Base-by-base conservation (phyloP, 1,140 invertebrate genomes). In the Habropoda laboriosa region DNA sequence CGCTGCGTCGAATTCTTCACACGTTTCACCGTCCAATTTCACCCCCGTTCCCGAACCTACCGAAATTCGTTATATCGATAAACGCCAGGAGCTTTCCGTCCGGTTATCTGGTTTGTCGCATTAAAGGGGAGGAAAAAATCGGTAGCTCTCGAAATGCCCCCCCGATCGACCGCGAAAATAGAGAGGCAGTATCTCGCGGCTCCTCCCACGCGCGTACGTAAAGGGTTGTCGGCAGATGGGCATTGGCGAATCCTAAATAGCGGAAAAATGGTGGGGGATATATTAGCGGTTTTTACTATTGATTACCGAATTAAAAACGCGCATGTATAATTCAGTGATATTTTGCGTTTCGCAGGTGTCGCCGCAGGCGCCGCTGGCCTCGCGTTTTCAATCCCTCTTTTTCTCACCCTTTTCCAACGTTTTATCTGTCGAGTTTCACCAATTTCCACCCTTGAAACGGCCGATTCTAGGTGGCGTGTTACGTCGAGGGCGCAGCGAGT, bases 241-340 rank as follows among this genome's bases (percentile, higher is more conserved):
- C 79, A 86, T 80, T 80, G 87, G 77, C 49, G 81, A 74, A 80
- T 72, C 70, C 55, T 60, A 78, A 80, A 79, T 74, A 73, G 80
- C 68, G 77, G 80, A 82, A 82, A 79, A 82, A 75, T 72, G 77
- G 77, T 79, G 86, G 88, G n/a, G 86, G 81, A 78, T 79, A 83
- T 79, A 83, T 83, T 85, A 89, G 82, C 80, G 87, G 86, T 90
- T 91, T 91, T 91, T 90, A 90, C 90, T 91, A 91, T 91, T 90
- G 90, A 91, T 91, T 91, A 90, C 89, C 84, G 90, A 90, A 91
- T 91, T 91, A 91, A 91, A 91, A 91, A 91, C 89, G 89, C 89
- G 90, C 89, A 90, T 91, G 89, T 86, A 91, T 91, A 91, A 91
- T 91, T 91, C 89, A 88, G 82, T 86, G 87, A 86, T 86, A 86